Evolutionary conservation across 2,888 invertebrate species (phyloP).

Genomic region (Lasioglossum oenotherae): DNA sequence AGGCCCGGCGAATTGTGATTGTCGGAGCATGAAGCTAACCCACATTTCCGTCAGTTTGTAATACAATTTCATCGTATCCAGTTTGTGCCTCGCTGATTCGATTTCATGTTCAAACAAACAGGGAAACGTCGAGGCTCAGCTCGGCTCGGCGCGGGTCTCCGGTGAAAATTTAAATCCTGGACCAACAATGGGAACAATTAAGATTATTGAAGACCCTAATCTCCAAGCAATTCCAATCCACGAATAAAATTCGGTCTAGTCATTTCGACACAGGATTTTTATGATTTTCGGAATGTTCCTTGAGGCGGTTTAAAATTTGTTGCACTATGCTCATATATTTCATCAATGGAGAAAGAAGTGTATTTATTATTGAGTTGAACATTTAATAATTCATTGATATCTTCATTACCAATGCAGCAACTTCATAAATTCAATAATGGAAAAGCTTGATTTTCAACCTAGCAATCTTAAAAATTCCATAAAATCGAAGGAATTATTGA

Average conservation of each 20-base stretch:
- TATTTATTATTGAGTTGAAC: neutral
- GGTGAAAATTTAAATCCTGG: neutral
- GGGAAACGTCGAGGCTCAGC: neutral
- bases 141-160: neutral
- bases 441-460: too few relatives aligned
- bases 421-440: neutral
- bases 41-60: conserved; percentile 53
- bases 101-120: conserved; percentile 48
- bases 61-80: conserved; percentile 46
- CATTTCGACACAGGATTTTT: neutral
- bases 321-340: neutral
- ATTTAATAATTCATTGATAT: neutral
- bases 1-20: conserved; percentile 43
- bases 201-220: neutral
- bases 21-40: conserved; percentile 49
- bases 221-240: neutral
- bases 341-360: neutral
- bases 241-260: neutral
- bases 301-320: neutral
- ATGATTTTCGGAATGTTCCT: neutral
- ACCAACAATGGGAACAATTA: neutral
- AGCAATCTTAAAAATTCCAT: too few relatives aligned
- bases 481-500: too few relatives aligned
- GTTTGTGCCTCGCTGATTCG: conserved; percentile 39
- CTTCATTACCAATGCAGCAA: neutral